Evolutionary conservation across 2,888 invertebrate genomes (phyloP).

Genomic region (Andricus quercusramuli): DNA sequence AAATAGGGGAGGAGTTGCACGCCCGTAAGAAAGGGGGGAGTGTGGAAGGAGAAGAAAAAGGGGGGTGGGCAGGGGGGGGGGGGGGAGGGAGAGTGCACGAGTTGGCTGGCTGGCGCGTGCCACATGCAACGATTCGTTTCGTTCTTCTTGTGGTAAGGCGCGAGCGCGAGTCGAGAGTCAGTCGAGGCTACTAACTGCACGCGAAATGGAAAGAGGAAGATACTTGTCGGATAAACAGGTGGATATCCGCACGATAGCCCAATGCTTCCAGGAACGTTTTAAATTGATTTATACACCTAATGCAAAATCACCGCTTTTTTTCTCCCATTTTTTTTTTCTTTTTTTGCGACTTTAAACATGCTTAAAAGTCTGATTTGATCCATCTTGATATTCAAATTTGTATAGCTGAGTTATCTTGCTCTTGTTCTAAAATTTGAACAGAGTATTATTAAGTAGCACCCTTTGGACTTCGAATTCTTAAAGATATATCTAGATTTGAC

Average conservation of each 20-base stretch:
- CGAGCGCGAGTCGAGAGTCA: conserved; percentile 43
- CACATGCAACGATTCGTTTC: conserved; percentile 73
- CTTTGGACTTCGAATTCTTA: too few relatives aligned
- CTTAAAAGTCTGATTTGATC: not conserved
- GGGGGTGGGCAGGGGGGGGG: conserved; percentile 44
- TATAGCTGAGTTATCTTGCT: not conserved
- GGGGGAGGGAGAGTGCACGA: conserved; percentile 65
- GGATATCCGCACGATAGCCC: conserved; percentile 17
- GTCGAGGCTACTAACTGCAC: not conserved
- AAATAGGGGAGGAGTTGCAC: conserved; percentile 47
- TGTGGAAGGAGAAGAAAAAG: conserved; percentile 47
- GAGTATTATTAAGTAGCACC: too few relatives aligned
- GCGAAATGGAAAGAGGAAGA: conserved; percentile 25
- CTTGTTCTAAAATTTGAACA: too few relatives aligned
- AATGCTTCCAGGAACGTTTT: conserved; percentile 19
- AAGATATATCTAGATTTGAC: too few relatives aligned
- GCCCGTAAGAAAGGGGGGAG: conserved; percentile 49
- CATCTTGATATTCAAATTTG: not conserved
- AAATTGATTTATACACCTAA: conserved; percentile 28
- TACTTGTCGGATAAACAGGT: conserved; percentile 37
- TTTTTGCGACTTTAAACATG: not conserved
- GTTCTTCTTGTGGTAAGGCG: conserved; percentile 54
- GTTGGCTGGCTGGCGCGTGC: conserved; percentile 78
- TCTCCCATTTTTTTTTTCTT: not conserved
- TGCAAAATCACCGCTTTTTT: not conserved